phyloP scores from a whole-genome alignment of 1,140 invertebrate genomes.

The Temnothorax curvispinosus region DNA sequence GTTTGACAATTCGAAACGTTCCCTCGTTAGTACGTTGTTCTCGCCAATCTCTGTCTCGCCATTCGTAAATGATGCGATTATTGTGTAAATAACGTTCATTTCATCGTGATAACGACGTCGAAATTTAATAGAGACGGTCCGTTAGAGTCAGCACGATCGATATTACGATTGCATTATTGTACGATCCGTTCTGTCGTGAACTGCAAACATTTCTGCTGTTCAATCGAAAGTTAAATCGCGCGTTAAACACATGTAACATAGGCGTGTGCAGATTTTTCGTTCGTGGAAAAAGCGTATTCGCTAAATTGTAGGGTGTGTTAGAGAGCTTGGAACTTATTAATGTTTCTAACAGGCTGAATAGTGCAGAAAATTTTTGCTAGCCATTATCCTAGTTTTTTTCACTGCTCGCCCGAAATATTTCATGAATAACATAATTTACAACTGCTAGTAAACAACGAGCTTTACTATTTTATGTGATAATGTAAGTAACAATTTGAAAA shows the following conservation, averaged over 20 bases:
- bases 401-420: background rate
- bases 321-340: background rate
- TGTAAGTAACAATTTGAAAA: background rate
- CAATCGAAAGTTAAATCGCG: conserved; percentile 18
- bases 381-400: background rate
- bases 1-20: conserved; percentile 50
- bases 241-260: conserved; percentile 8
- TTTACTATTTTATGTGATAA: background rate
- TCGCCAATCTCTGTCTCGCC: conserved; percentile 44
- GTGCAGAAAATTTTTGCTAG: background rate
- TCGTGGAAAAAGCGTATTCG: background rate
- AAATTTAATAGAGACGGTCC: conserved; percentile 55
- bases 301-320: conserved; percentile 2
- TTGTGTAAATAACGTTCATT: conserved; percentile 57
- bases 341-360: background rate
- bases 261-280: conserved; percentile 3
- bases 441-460: background rate
- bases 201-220: conserved; percentile 22
- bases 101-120: conserved; percentile 51
- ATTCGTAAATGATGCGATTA: conserved; percentile 60
- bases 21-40: conserved; percentile 42
- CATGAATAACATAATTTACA: background rate
- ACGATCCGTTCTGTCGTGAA: background rate
- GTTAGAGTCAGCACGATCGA: conserved; percentile 45
- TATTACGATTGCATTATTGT: conserved; percentile 46